phyloP scores from a whole-genome alignment of 2,797 vertebrate genomes.

The Neostethus bicornis region DNA sequence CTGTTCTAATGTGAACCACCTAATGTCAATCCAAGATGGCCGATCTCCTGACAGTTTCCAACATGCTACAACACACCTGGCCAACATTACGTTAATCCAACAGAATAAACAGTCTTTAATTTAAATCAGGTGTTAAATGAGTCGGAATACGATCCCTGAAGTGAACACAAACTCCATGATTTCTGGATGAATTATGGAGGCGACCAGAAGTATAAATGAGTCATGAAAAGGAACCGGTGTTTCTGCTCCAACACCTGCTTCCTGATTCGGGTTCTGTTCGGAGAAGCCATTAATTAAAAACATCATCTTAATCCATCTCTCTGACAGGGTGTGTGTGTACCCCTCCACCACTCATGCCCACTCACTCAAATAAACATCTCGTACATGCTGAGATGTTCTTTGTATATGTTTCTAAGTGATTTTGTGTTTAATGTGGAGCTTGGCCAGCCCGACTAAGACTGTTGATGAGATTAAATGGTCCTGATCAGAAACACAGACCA shows the following conservation, averaged over 20 bases:
- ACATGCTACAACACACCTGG: too few species aligned
- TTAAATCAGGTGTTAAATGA: too few species aligned
- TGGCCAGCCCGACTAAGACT: slow-evolving; percentile 42
- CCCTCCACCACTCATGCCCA: slow-evolving; percentile 12
- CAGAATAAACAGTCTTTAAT: too few species aligned
- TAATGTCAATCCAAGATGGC: too few species aligned
- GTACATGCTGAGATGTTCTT: slow-evolving; percentile 20
- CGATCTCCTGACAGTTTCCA: too few species aligned
- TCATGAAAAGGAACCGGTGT: slow-evolving; percentile 45
- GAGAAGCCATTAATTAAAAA: slow-evolving; percentile 44
- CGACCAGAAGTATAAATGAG: slow-evolving; percentile 48
- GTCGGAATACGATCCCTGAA: too few species aligned
- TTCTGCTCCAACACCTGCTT: slow-evolving; percentile 33
- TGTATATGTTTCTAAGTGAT: slow-evolving; percentile 33
- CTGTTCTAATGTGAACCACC: too few species aligned
- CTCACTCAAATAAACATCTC: slow-evolving; percentile 51
- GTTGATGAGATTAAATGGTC: slow-evolving; percentile 71
- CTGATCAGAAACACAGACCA: slow-evolving; percentile 55
- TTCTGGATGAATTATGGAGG: slow-evolving; percentile 34
- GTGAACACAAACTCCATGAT: slow-evolving; percentile 3
- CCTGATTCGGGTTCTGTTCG: slow-evolving; percentile 47
- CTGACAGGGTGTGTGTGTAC: slow-evolving; percentile 13
- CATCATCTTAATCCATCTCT: slow-evolving; percentile 52
- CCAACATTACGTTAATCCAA: too few species aligned
- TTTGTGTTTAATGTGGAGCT: slow-evolving; percentile 30